Conservation (phyloP, 2,888 invertebrate genomes). For the Drosophila setosimentum region DNA sequence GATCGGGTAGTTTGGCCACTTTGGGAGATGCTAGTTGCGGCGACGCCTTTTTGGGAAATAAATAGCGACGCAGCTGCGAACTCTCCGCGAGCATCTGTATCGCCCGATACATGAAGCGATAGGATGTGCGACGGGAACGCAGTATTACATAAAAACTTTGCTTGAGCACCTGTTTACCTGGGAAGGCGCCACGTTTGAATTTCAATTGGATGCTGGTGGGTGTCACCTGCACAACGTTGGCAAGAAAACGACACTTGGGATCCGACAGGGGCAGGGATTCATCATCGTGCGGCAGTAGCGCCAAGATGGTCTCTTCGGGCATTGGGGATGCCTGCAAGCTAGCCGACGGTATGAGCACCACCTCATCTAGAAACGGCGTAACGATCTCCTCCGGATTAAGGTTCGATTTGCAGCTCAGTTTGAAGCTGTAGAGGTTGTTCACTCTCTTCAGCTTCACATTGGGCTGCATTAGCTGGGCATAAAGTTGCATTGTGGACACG, state of each 20-base stretch:
- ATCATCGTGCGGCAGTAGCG: slow-evolving; percentile 54
- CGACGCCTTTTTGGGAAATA: slow-evolving; percentile 61
- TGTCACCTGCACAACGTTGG: slow-evolving; percentile 56
- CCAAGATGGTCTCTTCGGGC: slow-evolving; percentile 41
- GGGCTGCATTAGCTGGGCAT: slow-evolving; percentile 50
- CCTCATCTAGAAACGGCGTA: slow-evolving; percentile 59
- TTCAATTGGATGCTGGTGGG: slow-evolving; percentile 35
- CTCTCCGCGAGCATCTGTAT: slow-evolving; percentile 60
- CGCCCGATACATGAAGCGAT: slow-evolving; percentile 76
- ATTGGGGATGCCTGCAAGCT: slow-evolving; percentile 46
- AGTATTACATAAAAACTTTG: slow-evolving; percentile 62
- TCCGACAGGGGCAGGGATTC: slow-evolving; percentile 31
- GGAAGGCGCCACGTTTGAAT: slow-evolving; percentile 19
- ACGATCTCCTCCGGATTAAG: slow-evolving; percentile 67
- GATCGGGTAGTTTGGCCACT: background rate
- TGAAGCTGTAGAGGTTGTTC: slow-evolving; percentile 19
- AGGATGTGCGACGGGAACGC: slow-evolving; percentile 65
- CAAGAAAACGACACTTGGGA: slow-evolving; percentile 50
- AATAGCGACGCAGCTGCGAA: slow-evolving; percentile 55
- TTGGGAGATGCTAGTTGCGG: too few relatives aligned
- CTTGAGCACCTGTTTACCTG: background rate
- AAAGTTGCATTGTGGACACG: slow-evolving; percentile 59
- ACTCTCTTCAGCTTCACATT: slow-evolving; percentile 31
- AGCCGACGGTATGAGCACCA: slow-evolving; percentile 66
- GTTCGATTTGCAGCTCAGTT: background rate